A percentile compares a stretch with the other conserved stretches of the same genome.
These are phyloP conservation scores for Dynastes grantii DNA, from an alignment of 2,888 invertebrate genomes.

Conservation along the genomic window DNA sequence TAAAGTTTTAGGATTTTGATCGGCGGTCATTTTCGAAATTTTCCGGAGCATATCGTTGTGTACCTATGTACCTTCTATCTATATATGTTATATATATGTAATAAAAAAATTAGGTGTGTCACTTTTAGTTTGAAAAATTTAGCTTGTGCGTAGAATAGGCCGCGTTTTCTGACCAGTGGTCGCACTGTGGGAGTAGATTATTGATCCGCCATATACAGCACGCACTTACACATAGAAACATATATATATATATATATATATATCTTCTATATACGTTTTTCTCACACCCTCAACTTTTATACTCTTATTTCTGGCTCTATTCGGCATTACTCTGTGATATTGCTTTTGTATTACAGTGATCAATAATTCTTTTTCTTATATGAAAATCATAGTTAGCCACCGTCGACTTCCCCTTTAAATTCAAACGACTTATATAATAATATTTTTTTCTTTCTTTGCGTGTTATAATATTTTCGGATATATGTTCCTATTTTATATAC, in stretches of 20 bases:
- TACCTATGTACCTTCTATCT: not conserved
- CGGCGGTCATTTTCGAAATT: not conserved
- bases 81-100: constrained; percentile 35
- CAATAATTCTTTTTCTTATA: constrained; percentile 64
- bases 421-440: not conserved
- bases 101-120: constrained; percentile 66
- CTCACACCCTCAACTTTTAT: constrained; percentile 60
- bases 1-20: not conserved
- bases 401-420: not conserved
- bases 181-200: constrained; percentile 69
- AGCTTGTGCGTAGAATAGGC: constrained; percentile 66
- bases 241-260: constrained; percentile 47
- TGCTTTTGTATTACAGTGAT: constrained; percentile 69
- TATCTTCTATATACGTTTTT: constrained; percentile 49
- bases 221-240: constrained; percentile 57
- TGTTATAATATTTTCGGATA: not conserved
- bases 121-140: constrained; percentile 68
- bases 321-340: constrained; percentile 63
- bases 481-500: constrained; percentile 12
- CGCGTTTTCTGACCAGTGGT: constrained; percentile 69
- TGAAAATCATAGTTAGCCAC: not conserved
- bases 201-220: constrained; percentile 68
- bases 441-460: constrained; percentile 17
- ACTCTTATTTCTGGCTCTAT: constrained; percentile 65
- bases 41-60: not conserved